Base-by-base conservation (phyloP, 1,140 invertebrate species). In the Microvelia longipes region DNA sequence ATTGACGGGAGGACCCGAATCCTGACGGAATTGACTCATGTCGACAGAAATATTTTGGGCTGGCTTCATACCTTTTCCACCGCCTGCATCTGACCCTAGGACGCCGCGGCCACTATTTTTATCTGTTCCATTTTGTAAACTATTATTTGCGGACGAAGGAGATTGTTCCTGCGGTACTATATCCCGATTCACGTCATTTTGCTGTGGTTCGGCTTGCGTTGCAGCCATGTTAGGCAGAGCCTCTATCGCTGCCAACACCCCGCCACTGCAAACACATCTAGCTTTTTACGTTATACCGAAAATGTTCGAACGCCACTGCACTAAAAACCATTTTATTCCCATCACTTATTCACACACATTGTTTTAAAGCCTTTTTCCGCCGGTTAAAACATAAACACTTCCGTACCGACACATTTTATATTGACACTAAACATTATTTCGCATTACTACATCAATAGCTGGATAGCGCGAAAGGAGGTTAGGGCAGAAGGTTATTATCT, bases 131-230 rank as follows among this genome's bases (percentile, higher is more conserved):
- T 77, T 77, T 70, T 76, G 76, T 70, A 77, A 75, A 71, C 74
- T 73, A 50, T 73, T 72, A 74, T 79, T 82, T 77, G 76, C 79
- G 68, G 76, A 76, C 75, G 76, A 73, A 75, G 79, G 77, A 72
- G 77, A 73, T 75, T 79, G 79, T 76, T 81, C 81, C 75, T 79
- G 79, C 77, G 82, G 81, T 77, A 80, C 80, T 74, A 77, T 78
- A 75, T 82, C 81, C 76, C 79, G 77, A 78, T 82, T 83, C 77
- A 81, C 80, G 80, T 83, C 82, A 79, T 82, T 82, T 80, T 82
- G 81, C 79, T 83, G 82, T 78, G 79, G 81, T 80, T 83, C 82
- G 79, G 82, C 81, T 82, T 82, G 82, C 79, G 81, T 83, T 78
- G 82, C 81, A 81, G 82, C 82, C 82, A 83, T 83, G 79, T 82